phyloP scores from a whole-genome alignment of 1,140 invertebrate genomes.

The Oryctes rhinoceros region DNA sequence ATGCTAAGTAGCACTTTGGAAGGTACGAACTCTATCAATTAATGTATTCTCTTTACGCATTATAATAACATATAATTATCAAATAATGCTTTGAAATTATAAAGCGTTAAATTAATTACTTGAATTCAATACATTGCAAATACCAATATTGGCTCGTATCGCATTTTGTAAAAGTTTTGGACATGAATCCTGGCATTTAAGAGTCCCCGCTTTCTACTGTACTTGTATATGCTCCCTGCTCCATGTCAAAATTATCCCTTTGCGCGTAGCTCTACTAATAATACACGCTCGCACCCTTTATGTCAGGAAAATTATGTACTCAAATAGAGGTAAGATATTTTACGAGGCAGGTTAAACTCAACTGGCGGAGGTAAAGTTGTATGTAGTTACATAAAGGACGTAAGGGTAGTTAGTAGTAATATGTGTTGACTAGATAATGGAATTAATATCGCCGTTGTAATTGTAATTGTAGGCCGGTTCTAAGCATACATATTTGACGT shows the following conservation, averaged over 20 bases:
- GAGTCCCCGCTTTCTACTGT: too few relatives aligned
- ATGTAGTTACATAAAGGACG: not conserved
- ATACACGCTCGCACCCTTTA: too few relatives aligned
- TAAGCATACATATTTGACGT: not conserved
- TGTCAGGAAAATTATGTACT: not conserved
- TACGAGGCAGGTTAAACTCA: not conserved
- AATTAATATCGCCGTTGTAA: not conserved
- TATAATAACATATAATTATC: not conserved
- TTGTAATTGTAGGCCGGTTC: not conserved
- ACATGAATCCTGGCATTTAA: too few relatives aligned
- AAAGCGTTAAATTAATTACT: not conserved
- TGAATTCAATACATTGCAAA: too few relatives aligned
- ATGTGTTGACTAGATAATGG: not conserved
- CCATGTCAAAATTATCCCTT: constrained; percentile 1
- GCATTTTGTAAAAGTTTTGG: too few relatives aligned
- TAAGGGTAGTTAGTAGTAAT: not conserved
- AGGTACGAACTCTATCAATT: not conserved
- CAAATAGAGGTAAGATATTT: not conserved
- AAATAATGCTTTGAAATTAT: not conserved
- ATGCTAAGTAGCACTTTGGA: not conserved
- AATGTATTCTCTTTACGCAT: not conserved
- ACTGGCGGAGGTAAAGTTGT: not conserved
- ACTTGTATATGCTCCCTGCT: not conserved
- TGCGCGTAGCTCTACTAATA: not conserved
- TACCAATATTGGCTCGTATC: too few relatives aligned